Evolutionary conservation across 2,888 invertebrate species (phyloP).

Genomic region (Trissolcus japonicus): DNA sequence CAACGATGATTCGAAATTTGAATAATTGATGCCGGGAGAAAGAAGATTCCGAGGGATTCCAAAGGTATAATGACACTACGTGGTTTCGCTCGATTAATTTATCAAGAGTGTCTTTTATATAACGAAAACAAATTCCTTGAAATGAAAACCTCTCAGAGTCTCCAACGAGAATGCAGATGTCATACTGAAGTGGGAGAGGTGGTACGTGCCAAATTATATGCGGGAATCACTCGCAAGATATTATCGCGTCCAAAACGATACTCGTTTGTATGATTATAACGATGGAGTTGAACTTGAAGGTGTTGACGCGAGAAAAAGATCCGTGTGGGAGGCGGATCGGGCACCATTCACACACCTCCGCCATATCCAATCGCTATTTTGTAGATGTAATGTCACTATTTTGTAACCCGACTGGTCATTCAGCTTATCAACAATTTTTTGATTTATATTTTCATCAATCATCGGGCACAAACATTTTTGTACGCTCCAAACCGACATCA

Average conservation of each 20-base stretch:
- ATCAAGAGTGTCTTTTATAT: constrained; percentile 28
- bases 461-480: not conserved
- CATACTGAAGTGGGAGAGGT: constrained; percentile 38
- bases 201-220: constrained; percentile 53
- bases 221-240: constrained; percentile 66
- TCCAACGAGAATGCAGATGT: constrained; percentile 48
- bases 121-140: constrained; percentile 34
- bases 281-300: constrained; percentile 63
- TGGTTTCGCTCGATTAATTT: constrained; percentile 36
- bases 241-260: constrained; percentile 65
- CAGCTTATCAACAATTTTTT: not conserved
- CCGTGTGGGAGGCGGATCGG: constrained; percentile 61
- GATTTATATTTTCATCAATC: not conserved
- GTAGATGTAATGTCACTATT: not conserved
- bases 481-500: too few relatives aligned
- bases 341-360: constrained; percentile 66
- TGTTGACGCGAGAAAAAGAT: constrained; percentile 70
- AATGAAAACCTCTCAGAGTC: constrained; percentile 38
- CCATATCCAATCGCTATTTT: not conserved
- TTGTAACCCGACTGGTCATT: not conserved
- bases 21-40: constrained; percentile 30
- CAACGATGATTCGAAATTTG: constrained; percentile 33
- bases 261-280: constrained; percentile 59
- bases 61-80: constrained; percentile 9
- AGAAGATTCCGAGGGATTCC: constrained; percentile 1